These are phyloP conservation scores for Plusia festucae DNA, from an alignment of 2,888 invertebrate species.

Conservation along the genomic window DNA sequence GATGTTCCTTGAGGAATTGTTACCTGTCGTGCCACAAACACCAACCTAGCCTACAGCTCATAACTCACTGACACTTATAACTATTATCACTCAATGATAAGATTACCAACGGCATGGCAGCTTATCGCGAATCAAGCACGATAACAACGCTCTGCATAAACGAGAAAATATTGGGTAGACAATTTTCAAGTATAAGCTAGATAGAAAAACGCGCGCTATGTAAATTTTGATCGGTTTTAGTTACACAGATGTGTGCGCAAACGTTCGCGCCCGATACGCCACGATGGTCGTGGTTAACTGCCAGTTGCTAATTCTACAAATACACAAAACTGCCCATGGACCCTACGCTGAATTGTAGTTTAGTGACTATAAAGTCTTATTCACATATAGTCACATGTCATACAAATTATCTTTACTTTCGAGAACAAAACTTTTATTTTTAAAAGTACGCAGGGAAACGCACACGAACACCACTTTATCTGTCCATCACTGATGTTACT, in stretches of 20 bases:
- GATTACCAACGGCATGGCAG: slow-evolving; percentile 84
- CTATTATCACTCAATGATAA: slow-evolving; percentile 88
- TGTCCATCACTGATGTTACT: slow-evolving; percentile 55
- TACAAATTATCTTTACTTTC: slow-evolving; percentile 11
- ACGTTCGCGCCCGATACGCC: slow-evolving; percentile 50
- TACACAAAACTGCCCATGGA: slow-evolving; percentile 59
- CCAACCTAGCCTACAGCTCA: slow-evolving; percentile 79
- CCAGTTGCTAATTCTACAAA: slow-evolving; percentile 60
- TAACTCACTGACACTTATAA: slow-evolving; percentile 88
- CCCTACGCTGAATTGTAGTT: slow-evolving; percentile 43
- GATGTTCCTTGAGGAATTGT: slow-evolving; percentile 72
- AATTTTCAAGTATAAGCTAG: slow-evolving; percentile 70
- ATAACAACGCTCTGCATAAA: slow-evolving; percentile 82
- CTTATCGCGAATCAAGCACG: slow-evolving; percentile 86
- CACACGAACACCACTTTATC: slow-evolving; percentile 57
- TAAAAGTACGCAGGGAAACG: slow-evolving; percentile 56
- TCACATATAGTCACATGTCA: slow-evolving; percentile 2
- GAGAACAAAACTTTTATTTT: neutral
- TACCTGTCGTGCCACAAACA: slow-evolving; percentile 78
- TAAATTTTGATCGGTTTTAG: slow-evolving; percentile 36
- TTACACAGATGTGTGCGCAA: slow-evolving; percentile 55
- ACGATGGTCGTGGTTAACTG: slow-evolving; percentile 57
- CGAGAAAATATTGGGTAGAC: slow-evolving; percentile 74
- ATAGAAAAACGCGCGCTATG: slow-evolving; percentile 43
- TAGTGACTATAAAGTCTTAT: slow-evolving; percentile 14